A percentile compares a stretch with the other conserved stretches of the same genome.
phyloP scores from a whole-genome alignment of 2,113 vertebrate species.

The Paedocypris sp. region DNA sequence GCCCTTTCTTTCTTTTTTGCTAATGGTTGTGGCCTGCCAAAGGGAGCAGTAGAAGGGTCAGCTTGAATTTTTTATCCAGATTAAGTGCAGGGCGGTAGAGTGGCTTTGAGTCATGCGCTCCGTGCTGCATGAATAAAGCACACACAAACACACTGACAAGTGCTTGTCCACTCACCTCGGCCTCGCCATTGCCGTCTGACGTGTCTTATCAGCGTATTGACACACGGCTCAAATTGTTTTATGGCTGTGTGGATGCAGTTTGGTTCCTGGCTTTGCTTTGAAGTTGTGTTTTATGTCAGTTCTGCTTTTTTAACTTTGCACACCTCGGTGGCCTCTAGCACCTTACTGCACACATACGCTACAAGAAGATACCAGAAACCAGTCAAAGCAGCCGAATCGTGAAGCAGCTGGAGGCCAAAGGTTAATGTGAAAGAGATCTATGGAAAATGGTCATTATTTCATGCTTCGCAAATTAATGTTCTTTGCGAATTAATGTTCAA shows the following conservation, averaged over 20 bases:
- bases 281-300: conserved; percentile 23
- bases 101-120: conserved; percentile 19
- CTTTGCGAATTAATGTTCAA: too few relatives aligned
- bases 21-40: conserved; percentile 10
- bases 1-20: neutral
- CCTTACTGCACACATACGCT: neutral
- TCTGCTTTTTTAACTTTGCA: conserved; percentile 7
- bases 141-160: neutral
- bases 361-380: neutral
- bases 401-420: conserved; percentile 19
- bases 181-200: conserved; percentile 17
- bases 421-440: conserved; percentile 1
- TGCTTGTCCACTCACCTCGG: conserved; percentile 11
- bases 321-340: neutral
- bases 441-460: neutral
- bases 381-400: conserved; percentile 2
- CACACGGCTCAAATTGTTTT: conserved; percentile 22
- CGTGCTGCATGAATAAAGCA: conserved; percentile 18
- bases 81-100: conserved; percentile 13
- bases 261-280: conserved; percentile 25
- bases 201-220: conserved; percentile 25
- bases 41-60: conserved; percentile 15
- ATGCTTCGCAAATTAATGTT: neutral
- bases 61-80: conserved; percentile 22
- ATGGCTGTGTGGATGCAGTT: conserved; percentile 19